Evolutionary conservation across 2,797 vertebrate genomes (phyloP), one percentile per base, ranked within the genome.

Genomic region (Catostomus latipinnis): DNA sequence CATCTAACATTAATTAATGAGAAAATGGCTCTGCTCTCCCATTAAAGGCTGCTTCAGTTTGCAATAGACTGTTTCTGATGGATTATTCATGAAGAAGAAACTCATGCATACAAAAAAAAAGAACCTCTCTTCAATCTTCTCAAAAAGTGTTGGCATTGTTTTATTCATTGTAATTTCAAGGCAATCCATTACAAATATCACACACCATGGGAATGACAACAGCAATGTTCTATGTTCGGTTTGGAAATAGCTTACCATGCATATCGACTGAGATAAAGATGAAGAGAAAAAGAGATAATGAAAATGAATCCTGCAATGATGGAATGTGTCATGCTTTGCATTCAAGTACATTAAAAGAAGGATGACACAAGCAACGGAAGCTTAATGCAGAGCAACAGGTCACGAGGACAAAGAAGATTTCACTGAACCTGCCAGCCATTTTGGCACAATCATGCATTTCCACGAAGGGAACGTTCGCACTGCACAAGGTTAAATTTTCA

Each of bases 141-240:
- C 90, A 81, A 91, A 91, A 87, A 93, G 93, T 9, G 43, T 91
- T 89, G 71, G 90, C 86, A 91, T 85, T 88, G 84, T 90, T 94
- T 94, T 92, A 94, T 94, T 94, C 87, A 90, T 93, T 88, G 88
- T 93, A 72, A 91, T 80, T 74, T 94, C 94, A 94, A 94, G 93
- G 93, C 93, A 94, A 93, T 93, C 92, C 93, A 94, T 94, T 94
- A 94, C 93, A 94, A 94, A 94, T 91, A 92, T 94, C 91, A 95
- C 93, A 94, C 93, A 91, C 90, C 93, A 94, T 91, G 89, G 61
- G 87, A 88, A 92, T 92, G 86, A 94, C 90, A 82, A 93, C 90
- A 91, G 89, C 92, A 86, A 89, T 92, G 92, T 93, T 92, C 89
- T 91, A 92, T 86, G 89, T 89, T 89, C 88, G 89, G 89, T 91